Evolutionary conservation across 2,113 vertebrate genomes (phyloP).

Genomic region (Catharus minimus): DNA sequence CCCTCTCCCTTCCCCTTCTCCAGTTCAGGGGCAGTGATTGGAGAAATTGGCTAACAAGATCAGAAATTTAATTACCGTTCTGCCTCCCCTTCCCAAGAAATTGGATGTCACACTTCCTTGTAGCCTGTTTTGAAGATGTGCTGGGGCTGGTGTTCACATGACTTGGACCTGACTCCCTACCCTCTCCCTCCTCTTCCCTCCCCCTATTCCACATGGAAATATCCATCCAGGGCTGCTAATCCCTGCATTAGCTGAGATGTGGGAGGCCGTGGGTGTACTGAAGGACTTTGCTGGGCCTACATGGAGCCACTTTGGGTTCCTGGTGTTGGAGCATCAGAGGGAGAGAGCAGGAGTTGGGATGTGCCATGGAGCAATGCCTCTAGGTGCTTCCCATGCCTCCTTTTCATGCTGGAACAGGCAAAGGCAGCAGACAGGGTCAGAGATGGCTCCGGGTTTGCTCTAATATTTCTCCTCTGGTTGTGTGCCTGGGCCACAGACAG

Average conservation of each 20-base stretch:
- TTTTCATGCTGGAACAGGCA: background rate
- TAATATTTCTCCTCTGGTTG: background rate
- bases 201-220: background rate
- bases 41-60: constrained; percentile 88
- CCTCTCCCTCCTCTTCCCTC: background rate
- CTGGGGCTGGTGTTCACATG: constrained; percentile 51
- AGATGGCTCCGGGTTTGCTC: background rate
- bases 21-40: constrained; percentile 81
- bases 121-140: constrained; percentile 50
- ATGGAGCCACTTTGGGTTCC: background rate
- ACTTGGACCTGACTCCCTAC: constrained; percentile 5
- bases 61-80: constrained; percentile 86
- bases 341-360: background rate
- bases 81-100: constrained; percentile 79
- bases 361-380: background rate
- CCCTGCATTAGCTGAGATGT: background rate
- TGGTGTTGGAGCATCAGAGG: background rate
- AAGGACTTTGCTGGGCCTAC: background rate
- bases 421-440: background rate
- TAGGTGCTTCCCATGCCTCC: background rate
- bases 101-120: constrained; percentile 80
- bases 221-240: background rate
- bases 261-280: rapidly evolving
- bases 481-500: background rate
- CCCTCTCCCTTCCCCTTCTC: constrained; percentile 73